Evolutionary conservation across 2,113 vertebrate species (phyloP).

Genomic region (Anthoscopus minutus): DNA sequence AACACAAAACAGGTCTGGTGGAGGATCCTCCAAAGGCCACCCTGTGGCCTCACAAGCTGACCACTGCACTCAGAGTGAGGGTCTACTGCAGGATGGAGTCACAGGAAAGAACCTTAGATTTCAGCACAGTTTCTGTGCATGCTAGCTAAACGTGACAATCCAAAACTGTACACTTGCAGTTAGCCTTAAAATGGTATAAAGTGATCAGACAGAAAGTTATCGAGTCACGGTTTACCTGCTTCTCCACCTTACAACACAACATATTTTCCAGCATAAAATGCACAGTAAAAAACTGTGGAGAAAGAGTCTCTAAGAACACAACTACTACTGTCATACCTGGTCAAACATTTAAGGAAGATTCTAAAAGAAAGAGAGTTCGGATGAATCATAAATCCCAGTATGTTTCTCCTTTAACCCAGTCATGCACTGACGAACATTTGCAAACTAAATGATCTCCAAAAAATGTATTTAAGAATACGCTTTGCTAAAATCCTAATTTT

Average conservation of each 20-base stretch:
- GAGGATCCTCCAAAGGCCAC: not conserved
- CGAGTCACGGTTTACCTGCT: not conserved
- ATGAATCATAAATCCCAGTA: not conserved
- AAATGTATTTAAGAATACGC: not conserved
- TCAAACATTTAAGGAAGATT: not conserved
- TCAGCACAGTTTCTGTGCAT: not conserved
- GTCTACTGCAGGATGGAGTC: not conserved
- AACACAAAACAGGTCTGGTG: not conserved
- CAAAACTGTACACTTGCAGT: not conserved
- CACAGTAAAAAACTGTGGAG: not conserved
- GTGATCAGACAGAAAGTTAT: not conserved
- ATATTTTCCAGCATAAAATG: not conserved
- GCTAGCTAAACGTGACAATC: not conserved
- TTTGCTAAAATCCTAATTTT: not conserved
- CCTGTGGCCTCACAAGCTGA: not conserved
- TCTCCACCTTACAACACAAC: not conserved
- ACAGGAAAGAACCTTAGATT: not conserved
- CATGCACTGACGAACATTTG: not conserved
- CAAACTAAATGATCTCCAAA: not conserved
- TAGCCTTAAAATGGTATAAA: not conserved
- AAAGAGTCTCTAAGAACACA: not conserved
- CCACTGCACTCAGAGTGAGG: not conserved
- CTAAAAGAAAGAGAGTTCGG: not conserved
- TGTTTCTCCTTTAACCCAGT: not conserved
- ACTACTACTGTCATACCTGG: not conserved